phyloP scores from a whole-genome alignment of 2,113 vertebrate genomes.

The Corythornis cristatus region DNA sequence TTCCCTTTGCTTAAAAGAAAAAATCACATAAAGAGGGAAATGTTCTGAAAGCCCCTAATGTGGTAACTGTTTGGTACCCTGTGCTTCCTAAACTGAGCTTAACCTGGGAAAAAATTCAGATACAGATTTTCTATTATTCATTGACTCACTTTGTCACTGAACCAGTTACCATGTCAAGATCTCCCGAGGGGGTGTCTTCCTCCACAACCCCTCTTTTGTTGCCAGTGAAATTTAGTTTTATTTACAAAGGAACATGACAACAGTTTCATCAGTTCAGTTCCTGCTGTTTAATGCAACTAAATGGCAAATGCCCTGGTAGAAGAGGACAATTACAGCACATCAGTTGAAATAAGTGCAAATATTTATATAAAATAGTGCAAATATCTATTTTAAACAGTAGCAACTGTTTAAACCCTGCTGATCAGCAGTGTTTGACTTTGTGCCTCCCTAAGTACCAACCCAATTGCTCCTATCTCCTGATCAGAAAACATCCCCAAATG shows the following conservation, averaged over 20 bases:
- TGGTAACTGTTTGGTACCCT: neutral
- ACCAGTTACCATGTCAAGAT: accelerated
- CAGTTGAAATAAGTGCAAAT: neutral
- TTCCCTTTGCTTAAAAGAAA: no score
- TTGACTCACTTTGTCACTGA: neutral
- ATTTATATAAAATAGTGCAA: neutral
- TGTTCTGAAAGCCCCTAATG: neutral
- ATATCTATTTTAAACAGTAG: neutral
- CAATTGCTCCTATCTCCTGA: neutral
- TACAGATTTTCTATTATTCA: neutral
- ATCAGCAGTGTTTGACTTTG: neutral
- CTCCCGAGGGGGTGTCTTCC: neutral
- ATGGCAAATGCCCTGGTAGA: neutral
- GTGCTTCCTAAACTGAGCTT: neutral
- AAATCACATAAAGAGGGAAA: neutral
- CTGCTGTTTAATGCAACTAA: neutral
- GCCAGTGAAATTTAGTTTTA: neutral
- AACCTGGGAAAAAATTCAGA: neutral
- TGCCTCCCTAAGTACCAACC: neutral
- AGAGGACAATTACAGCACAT: neutral
- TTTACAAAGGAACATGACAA: neutral
- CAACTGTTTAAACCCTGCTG: neutral
- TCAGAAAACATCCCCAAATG: neutral
- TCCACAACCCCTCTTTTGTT: neutral
- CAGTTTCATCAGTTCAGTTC: neutral